These are phyloP conservation scores for Bombus impatiens DNA, from an alignment of 1,140 invertebrate genomes.

Conservation along the genomic window DNA sequence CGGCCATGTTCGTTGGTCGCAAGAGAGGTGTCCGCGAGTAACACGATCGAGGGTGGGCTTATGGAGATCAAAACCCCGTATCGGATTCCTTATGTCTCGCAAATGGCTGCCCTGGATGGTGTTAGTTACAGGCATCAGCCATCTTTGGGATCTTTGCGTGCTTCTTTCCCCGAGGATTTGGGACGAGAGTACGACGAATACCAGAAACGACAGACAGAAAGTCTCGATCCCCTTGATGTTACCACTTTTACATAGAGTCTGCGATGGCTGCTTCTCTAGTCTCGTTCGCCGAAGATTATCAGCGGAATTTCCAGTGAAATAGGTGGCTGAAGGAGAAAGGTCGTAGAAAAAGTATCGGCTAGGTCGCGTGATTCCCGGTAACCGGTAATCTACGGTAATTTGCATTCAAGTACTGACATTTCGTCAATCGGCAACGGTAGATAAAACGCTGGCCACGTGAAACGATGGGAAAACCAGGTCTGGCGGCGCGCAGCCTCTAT, in stretches of 20 bases:
- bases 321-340: neutral
- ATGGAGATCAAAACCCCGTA: slow-evolving; percentile 79
- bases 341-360: neutral
- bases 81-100: slow-evolving; percentile 78
- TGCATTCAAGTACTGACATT: slow-evolving; percentile 36
- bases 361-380: neutral
- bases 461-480: slow-evolving; percentile 43
- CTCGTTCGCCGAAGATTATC: neutral
- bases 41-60: slow-evolving; percentile 81
- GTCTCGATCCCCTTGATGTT: too few species aligned
- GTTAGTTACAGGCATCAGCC: slow-evolving; percentile 79
- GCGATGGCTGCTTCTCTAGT: neutral
- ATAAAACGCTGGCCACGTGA: slow-evolving; percentile 33
- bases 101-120: slow-evolving; percentile 78
- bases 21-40: slow-evolving; percentile 73
- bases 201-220: neutral
- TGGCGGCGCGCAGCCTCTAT: neutral
- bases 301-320: neutral
- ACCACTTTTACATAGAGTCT: too few species aligned
- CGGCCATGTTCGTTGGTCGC: slow-evolving; percentile 74
- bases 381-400: slow-evolving; percentile 38
- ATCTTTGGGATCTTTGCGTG: slow-evolving; percentile 76
- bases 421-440: slow-evolving; percentile 45
- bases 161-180: slow-evolving; percentile 65
- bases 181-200: neutral